Base-by-base conservation (phyloP, 35 echinoderm and acorn worm genomes). In the Strongylocentrotus purpuratus region DNA sequence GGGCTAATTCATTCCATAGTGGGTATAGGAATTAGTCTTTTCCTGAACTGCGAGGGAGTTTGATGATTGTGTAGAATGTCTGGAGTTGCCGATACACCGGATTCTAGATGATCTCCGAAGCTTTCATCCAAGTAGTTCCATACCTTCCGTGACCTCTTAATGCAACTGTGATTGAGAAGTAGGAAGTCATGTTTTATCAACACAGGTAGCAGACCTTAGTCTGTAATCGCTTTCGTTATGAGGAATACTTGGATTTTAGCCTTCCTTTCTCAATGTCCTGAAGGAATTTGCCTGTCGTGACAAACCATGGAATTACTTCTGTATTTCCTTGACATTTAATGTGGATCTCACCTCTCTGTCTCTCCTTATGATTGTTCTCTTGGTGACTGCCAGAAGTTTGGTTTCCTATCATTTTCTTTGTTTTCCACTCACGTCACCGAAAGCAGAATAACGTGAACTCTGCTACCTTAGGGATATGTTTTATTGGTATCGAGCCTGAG, bases 151-250 rank as follows among this genome's bases (percentile, higher is more conserved):
- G 65, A 78, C 18, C 65, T 78, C 65, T 78, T 78, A 78, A 28
- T 78, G 65, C 65, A 78, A 78, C 5, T 28, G 22, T n/a, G 65
- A 78, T 28, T 28, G 65, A 18, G 65, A 78, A 78, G 22, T 78
- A 78, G 65, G 65, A 78, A 78, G 28, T 78, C 20, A 78, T 78
- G 25, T 78, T 59, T 78, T 78, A 22, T 78, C 65, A 78, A 78
- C 65, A 25, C 65, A n/a, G 65, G 65, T 78, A 28, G 20, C 65
- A 78, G 65, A 78, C 65, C 20, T 18, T n/a, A 78, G 65, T 78
- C 65, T 78, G 65, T 78, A n/a, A 78, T 78, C 65, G 4, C 65
- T 78, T 78, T 78, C 65, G 65, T 78, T 78, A 78, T 78, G 65
- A 78, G 65, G 65, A 78, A 78, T 78, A 78, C 65, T n/a, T 78